These are phyloP conservation scores for Myrmecophaga tridactyla DNA, from an alignment of 2,113 vertebrate species.

Conservation along the genomic window DNA sequence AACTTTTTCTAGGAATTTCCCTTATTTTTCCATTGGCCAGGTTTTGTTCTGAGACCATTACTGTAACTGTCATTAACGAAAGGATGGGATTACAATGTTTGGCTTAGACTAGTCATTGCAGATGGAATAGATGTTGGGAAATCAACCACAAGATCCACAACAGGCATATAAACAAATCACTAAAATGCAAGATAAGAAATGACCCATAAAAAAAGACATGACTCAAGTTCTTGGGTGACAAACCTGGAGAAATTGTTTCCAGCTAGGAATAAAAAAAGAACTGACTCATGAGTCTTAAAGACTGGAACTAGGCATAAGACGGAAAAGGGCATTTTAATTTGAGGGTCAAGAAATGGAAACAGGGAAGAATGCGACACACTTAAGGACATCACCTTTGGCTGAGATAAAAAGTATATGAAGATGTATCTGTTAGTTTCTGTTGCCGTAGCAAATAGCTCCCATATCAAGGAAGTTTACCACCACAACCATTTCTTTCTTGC, in stretches of 20 bases:
- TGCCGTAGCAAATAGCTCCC: not conserved
- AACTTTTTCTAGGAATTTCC: slow-evolving; percentile 6
- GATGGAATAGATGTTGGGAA: not conserved
- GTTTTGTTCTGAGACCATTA: not conserved
- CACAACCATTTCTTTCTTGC: not conserved
- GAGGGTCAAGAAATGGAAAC: not conserved
- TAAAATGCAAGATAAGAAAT: not conserved
- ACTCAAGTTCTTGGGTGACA: not conserved
- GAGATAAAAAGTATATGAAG: not conserved
- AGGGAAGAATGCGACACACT: not conserved
- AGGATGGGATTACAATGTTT: not conserved
- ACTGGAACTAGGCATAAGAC: not conserved
- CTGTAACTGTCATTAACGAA: not conserved
- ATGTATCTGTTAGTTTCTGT: not conserved
- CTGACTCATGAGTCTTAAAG: not conserved
- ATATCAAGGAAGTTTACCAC: not conserved
- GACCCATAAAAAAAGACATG: not conserved
- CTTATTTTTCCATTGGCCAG: not conserved
- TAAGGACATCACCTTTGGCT: not conserved
- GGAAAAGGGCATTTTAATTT: not conserved
- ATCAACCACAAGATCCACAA: not conserved
- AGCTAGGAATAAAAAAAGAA: not conserved
- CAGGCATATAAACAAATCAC: not conserved
- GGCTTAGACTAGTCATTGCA: not conserved
- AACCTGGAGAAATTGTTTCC: not conserved